Evolutionary conservation across 2,888 invertebrate species (phyloP).

Genomic region (Matsumyia berberina): DNA sequence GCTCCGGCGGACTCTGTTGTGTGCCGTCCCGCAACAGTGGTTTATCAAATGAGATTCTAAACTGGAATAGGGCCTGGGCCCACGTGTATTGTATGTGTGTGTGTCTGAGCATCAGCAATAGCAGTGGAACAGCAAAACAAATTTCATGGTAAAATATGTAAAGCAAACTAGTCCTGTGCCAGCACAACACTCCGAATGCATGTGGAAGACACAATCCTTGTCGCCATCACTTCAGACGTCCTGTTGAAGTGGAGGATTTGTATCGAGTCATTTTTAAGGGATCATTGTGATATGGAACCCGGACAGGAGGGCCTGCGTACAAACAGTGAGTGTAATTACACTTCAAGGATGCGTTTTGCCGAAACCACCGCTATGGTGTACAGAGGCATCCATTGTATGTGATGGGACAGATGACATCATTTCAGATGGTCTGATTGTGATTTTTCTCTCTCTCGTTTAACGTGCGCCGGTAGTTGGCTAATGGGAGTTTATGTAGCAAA

Average conservation of each 20-base stretch:
- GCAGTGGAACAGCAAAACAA: conserved; percentile 67
- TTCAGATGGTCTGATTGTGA: conserved; percentile 15
- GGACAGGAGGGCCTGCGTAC: not conserved
- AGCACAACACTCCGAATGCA: conserved; percentile 45
- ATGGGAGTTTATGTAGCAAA: conserved; percentile 16
- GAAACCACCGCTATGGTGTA: conserved; percentile 1
- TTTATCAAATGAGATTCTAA: conserved; percentile 71
- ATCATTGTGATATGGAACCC: conserved; percentile 1
- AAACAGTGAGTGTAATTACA: conserved; percentile 52
- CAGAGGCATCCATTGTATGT: conserved; percentile 26
- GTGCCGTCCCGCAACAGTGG: conserved; percentile 56
- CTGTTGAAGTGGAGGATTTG: conserved; percentile 34
- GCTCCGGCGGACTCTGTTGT: conserved; percentile 5
- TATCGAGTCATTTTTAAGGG: conserved; percentile 43
- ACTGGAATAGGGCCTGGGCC: conserved; percentile 37
- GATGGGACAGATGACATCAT: conserved; percentile 6
- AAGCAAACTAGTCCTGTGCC: conserved; percentile 61
- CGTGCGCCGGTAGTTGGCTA: conserved; percentile 1
- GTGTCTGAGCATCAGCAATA: conserved; percentile 5
- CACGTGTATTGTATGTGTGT: conserved; percentile 24
- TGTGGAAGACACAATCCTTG: conserved; percentile 25
- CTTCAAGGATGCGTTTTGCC: conserved; percentile 64
- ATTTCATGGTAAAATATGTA: conserved; percentile 75
- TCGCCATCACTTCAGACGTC: conserved; percentile 4
- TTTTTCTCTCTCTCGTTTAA: conserved; percentile 1